phyloP scores from a whole-genome alignment of 2,113 vertebrate genomes.

The Ictalurus furcatus region DNA sequence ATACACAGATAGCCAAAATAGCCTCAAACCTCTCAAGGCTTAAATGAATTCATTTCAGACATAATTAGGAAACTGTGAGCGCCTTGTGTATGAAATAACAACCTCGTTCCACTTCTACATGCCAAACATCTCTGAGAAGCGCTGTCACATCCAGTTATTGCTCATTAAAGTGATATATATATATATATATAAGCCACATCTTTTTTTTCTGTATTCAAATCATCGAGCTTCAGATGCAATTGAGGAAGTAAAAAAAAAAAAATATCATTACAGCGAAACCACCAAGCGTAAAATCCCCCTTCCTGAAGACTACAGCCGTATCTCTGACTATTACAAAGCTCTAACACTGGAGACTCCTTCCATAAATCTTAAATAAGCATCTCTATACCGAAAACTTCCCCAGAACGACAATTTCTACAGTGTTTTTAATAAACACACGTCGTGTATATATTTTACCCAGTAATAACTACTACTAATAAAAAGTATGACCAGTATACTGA shows the following conservation, averaged over 20 bases:
- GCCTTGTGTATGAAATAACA: not conserved
- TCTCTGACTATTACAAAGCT: not conserved
- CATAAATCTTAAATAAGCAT: not conserved
- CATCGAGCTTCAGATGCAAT: not conserved
- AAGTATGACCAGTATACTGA: too few species aligned
- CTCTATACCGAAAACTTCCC: too few species aligned
- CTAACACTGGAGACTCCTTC: not conserved
- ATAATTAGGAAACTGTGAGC: not conserved
- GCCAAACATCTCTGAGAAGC: not conserved
- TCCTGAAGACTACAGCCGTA: not conserved
- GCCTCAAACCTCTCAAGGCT: not conserved
- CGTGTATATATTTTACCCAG: too few species aligned
- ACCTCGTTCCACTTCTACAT: not conserved
- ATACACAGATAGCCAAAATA: not conserved
- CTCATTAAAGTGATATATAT: not conserved
- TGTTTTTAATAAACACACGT: too few species aligned
- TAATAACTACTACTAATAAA: too few species aligned
- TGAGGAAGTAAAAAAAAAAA: not conserved
- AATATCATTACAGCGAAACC: not conserved
- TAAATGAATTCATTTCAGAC: not conserved
- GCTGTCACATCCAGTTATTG: not conserved
- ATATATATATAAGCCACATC: too few species aligned
- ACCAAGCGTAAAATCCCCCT: not conserved
- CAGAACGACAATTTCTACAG: too few species aligned
- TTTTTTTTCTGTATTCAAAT: not conserved